Conservation (phyloP, 2,888 invertebrate genomes). For the Odontomyia ornata region DNA sequence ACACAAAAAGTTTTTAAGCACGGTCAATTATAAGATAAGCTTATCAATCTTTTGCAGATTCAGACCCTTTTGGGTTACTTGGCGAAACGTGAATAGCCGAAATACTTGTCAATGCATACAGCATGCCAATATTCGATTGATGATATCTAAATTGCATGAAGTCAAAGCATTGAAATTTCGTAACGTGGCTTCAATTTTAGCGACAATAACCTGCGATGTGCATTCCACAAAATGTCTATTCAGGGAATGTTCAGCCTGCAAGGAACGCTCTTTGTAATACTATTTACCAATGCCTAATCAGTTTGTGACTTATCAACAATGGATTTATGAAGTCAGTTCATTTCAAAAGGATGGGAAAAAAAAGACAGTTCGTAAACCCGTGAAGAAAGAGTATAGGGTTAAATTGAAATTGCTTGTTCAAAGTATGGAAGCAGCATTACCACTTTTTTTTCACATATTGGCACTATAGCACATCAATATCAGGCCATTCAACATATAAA, state of each 20-base stretch:
- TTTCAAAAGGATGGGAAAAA: no score
- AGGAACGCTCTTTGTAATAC: not conserved
- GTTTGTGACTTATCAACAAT: not conserved
- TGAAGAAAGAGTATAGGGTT: not conserved
- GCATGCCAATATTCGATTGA: no score
- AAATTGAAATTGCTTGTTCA: not conserved
- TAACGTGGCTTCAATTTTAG: not conserved
- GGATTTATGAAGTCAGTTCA: not conserved
- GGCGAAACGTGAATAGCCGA: no score
- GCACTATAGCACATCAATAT: not conserved
- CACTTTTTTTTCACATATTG: not conserved
- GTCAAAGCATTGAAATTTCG: not conserved
- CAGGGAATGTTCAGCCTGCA: not conserved
- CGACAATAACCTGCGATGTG: not conserved
- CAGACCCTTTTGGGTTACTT: no score
- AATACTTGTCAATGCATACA: no score
- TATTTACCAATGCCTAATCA: not conserved
- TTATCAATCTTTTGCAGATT: no score
- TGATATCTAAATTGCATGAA: not conserved
- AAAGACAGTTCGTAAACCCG: not conserved
- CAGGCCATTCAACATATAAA: not conserved
- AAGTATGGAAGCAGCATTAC: not conserved
- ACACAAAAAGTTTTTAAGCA: no score
- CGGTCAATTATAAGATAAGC: no score
- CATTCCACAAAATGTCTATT: not conserved